Evolutionary conservation across 2,888 invertebrate species (phyloP), one percentile per base, ranked within the genome.

Genomic region (Clostera curtula): DNA sequence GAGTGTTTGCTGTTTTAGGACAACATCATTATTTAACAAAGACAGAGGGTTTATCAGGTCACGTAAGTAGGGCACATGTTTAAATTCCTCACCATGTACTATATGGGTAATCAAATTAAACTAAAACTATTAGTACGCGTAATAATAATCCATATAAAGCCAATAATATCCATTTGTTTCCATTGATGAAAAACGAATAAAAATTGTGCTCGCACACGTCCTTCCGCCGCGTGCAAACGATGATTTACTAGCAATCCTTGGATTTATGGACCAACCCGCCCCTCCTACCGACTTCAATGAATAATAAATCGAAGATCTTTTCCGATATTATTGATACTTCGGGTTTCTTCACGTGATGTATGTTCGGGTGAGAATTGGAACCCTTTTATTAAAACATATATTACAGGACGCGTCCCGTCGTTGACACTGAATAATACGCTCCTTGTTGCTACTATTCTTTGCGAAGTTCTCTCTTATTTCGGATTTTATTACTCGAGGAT

Each of bases 341-440:
- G 74, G 72, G 68, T 64, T 66, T 71, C 62, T 63, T 50, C 56
- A 44, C 43, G 67, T 76, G 76, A 79, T 74, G 62, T 75, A 80
- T 71, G 74, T 67, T 64, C 65, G 67, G 70, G 69, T 62, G 71
- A 63, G 72, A 75, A 71, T 75, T 75, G 76, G 72, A 77, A 77
- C 75, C 77, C 77, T 82, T 82, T 82, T 82, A 82, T 83, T 82
- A 82, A 82, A 79, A 75, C 82, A 82, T 82, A 82, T 79, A 82
- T 83, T 80, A 80, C 58, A 55, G 59, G 64, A 67, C 79, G 64
- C 80, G 76, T 68, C 77, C 61, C 63, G 74, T 44, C 53, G 44
- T 61, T 75, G 82, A 82, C 82, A 82, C 67, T 77, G 82, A 83
- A 80, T 79, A 77, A 83, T 82, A 77, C 53, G 64, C 67, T 73